Conservation (phyloP, 2,113 vertebrate species). For the Corythaeola cristata region DNA sequence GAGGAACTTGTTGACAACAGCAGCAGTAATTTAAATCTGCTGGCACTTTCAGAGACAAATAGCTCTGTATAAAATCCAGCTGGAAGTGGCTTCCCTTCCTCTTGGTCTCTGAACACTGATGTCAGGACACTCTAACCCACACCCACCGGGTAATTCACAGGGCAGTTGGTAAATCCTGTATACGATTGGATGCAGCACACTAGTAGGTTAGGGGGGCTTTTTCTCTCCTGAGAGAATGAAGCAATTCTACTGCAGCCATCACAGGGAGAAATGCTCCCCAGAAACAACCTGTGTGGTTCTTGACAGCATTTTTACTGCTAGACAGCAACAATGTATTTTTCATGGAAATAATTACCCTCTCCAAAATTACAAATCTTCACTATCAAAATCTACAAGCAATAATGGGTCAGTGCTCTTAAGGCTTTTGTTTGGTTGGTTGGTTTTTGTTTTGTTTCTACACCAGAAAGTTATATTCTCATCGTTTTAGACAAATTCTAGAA, state of each 20-base stretch:
- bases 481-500: background rate
- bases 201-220: background rate
- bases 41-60: background rate
- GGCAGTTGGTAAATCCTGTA: background rate
- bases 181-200: fast-evolving
- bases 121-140: background rate
- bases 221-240: background rate
- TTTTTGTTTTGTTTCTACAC: background rate
- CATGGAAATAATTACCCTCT: background rate
- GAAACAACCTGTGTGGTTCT: background rate
- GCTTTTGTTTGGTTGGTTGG: background rate
- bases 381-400: background rate
- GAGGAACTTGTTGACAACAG: constrained; percentile 26
- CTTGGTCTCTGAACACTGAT: background rate
- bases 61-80: background rate
- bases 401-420: background rate
- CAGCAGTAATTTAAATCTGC: constrained; percentile 30
- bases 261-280: background rate
- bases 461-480: background rate
- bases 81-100: background rate
- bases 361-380: background rate
- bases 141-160: background rate
- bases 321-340: background rate
- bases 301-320: background rate
- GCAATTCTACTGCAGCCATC: background rate